These are phyloP conservation scores for Hydra vulgaris DNA, from an alignment of 30 jellyfish, hydroid and myxozoan genomes.

Conservation along the genomic window DNA sequence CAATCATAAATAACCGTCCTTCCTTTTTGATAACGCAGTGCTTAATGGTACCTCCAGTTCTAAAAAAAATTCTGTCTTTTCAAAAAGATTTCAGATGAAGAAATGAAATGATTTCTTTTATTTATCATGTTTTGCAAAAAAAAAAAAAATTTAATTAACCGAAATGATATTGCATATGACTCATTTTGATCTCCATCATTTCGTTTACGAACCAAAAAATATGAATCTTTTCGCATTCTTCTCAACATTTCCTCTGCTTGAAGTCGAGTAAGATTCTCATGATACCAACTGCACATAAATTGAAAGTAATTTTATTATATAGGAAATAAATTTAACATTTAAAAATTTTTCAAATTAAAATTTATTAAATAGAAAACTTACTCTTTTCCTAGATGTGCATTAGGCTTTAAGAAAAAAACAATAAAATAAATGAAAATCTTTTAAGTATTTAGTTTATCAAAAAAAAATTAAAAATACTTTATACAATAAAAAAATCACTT, in stretches of 20 bases:
- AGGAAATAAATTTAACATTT: neutral
- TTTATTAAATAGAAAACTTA: conserved; percentile 15
- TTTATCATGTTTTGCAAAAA: neutral
- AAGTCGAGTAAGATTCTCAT: conserved; percentile 78
- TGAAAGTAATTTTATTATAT: neutral
- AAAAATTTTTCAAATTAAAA: neutral
- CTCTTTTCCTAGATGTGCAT: conserved; percentile 94
- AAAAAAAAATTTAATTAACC: conserved; percentile 29
- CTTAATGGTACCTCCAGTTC: conserved; percentile 87
- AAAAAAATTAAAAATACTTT: too few relatives aligned
- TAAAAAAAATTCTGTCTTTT: conserved; percentile 7
- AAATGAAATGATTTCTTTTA: too few relatives aligned
- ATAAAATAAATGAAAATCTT: too few relatives aligned
- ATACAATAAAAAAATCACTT: too few relatives aligned
- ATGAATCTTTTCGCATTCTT: conserved; percentile 87
- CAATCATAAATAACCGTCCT: conserved; percentile 89
- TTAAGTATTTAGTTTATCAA: neutral
- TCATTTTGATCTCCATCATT: conserved; percentile 45
- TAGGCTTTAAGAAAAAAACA: conserved; percentile 48
- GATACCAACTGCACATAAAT: conserved; percentile 65
- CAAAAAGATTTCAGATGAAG: neutral
- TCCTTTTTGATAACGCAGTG: conserved; percentile 86
- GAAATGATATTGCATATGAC: conserved; percentile 90
- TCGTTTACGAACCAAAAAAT: conserved; percentile 77
- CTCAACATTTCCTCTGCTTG: conserved; percentile 96